A percentile compares a stretch with the other conserved stretches of the same genome.
Evolutionary conservation across 2,888 invertebrate genomes (phyloP).

Genomic region (Pediacus dermestoides): DNA sequence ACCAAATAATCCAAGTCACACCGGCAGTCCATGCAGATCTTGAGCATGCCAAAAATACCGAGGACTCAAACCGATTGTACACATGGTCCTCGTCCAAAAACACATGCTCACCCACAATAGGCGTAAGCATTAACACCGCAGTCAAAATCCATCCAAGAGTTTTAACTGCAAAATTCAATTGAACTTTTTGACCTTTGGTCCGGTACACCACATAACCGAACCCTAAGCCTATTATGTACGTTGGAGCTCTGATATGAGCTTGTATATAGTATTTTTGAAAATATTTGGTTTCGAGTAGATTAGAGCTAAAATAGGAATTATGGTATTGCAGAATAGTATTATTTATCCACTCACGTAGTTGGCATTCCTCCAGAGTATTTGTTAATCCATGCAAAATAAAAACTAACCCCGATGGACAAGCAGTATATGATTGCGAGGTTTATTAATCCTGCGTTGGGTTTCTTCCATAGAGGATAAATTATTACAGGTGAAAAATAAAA

Average conservation of each 20-base stretch:
- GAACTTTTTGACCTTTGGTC: constrained; percentile 35
- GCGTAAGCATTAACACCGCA: constrained; percentile 28
- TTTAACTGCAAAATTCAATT: constrained; percentile 28
- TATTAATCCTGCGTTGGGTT: constrained; percentile 31
- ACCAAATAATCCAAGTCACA: constrained; percentile 53
- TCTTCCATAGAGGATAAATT: constrained; percentile 46
- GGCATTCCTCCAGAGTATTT: constrained; percentile 42
- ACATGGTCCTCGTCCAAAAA: constrained; percentile 40
- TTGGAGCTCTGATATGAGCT: constrained; percentile 41
- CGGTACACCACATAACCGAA: constrained; percentile 39
- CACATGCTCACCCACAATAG: constrained; percentile 36
- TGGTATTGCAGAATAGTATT: background rate
- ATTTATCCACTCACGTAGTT: constrained; percentile 46
- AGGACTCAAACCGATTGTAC: constrained; percentile 42
- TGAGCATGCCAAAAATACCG: constrained; percentile 48
- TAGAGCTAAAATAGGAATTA: constrained; percentile 30
- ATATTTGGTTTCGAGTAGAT: constrained; percentile 30
- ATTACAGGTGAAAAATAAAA: constrained; percentile 46
- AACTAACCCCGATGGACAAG: constrained; percentile 40
- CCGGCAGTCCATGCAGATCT: constrained; percentile 51
- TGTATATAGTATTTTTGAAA: constrained; percentile 41
- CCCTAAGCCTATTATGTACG: constrained; percentile 44
- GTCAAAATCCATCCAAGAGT: constrained; percentile 32
- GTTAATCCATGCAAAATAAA: constrained; percentile 42
- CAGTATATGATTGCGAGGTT: background rate